These are phyloP conservation scores for Vanacampus margaritifer DNA, from an alignment of 2,113 vertebrate genomes.

Conservation along the genomic window DNA sequence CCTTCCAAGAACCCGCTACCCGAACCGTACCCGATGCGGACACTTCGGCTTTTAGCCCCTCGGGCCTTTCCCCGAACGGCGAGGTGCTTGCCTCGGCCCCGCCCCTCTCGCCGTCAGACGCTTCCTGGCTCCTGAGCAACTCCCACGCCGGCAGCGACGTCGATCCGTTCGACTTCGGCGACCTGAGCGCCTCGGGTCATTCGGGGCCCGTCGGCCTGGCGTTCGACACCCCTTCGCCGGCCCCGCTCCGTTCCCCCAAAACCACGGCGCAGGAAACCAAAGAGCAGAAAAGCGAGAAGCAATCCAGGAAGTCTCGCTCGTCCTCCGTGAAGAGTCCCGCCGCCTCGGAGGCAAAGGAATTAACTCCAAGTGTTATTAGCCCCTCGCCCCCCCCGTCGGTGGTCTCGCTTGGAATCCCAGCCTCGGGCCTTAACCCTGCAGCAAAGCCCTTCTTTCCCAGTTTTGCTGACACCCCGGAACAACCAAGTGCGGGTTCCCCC, in stretches of 20 bases:
- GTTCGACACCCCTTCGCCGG: constrained; percentile 54
- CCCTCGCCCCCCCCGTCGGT: constrained; percentile 35
- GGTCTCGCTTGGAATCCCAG: constrained; percentile 13
- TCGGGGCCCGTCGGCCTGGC: constrained; percentile 36
- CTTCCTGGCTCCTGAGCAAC: constrained; percentile 62
- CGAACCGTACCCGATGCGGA: constrained; percentile 30
- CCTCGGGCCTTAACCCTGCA: constrained; percentile 70
- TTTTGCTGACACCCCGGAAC: constrained; percentile 63
- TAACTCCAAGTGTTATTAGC: constrained; percentile 27
- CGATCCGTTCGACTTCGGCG: constrained; percentile 47
- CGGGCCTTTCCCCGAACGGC: constrained; percentile 20
- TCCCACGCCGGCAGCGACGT: constrained; percentile 50
- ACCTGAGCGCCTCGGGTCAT: constrained; percentile 12
- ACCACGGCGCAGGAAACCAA: constrained; percentile 60
- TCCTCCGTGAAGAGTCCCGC: constrained; percentile 61
- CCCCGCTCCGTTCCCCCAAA: constrained; percentile 66
- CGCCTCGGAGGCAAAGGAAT: constrained; percentile 38
- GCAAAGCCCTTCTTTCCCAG: constrained; percentile 77
- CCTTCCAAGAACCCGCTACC: constrained; percentile 29
- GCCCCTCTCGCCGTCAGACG: constrained; percentile 61
- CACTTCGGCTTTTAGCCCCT: constrained; percentile 52
- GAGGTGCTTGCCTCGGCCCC: constrained; percentile 62
- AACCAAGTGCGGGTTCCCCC: constrained; percentile 34
- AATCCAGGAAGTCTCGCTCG: constrained; percentile 49
- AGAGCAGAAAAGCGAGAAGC: constrained; percentile 54